phyloP scores from a whole-genome alignment of 2,113 vertebrate species.

The human (Homo sapiens) region GRCh38 chr4:147052501-147053000 shows the following conservation, averaged over 20 bases:
- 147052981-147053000: too few species aligned
- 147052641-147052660: not conserved
- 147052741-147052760: not conserved
- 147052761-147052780: not conserved
- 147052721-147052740: not conserved
- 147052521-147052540: not conserved
- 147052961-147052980: too few species aligned
- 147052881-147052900: not conserved
- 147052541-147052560: not conserved
- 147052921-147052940: not conserved
- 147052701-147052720: not conserved
- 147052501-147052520: not conserved
- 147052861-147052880: not conserved
- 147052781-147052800: not conserved
- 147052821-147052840: not conserved
- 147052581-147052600: not conserved
- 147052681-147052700: not conserved
- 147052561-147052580: not conserved
- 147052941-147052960: not conserved
- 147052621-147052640: not conserved
- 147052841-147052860: not conserved
- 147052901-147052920: constrained; percentile 29
- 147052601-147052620: not conserved
- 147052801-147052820: not conserved
- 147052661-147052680: not conserved